Evolutionary conservation across 1,140 invertebrate genomes (phyloP).

Genomic region (Meloidogyne chitwoodi): DNA sequence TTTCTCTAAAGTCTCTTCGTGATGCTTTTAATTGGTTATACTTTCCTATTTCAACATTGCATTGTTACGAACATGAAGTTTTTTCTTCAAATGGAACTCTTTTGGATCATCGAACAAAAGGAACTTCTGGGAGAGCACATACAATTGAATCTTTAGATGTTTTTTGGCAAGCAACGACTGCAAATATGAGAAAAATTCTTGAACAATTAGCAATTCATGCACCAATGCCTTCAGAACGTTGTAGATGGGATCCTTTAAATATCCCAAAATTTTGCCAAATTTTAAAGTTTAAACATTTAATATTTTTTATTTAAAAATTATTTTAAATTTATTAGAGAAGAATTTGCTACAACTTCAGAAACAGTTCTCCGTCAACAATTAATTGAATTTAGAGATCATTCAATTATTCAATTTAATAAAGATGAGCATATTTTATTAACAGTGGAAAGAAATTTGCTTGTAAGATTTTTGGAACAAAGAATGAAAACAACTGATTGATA

Average conservation of each 20-base stretch:
- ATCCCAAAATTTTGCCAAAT: slow-evolving; percentile 26
- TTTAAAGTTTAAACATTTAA: slow-evolving; percentile 2
- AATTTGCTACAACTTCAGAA: slow-evolving; percentile 27
- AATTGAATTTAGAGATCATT: slow-evolving; percentile 24
- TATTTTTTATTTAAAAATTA: slow-evolving; percentile 6
- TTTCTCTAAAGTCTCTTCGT: slow-evolving; percentile 13
- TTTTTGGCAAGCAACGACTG: slow-evolving; percentile 27
- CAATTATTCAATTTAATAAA: slow-evolving; percentile 19
- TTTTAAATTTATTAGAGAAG: slow-evolving; percentile 16
- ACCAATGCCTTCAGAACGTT: not conserved
- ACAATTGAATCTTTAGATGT: slow-evolving; percentile 20
- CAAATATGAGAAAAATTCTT: slow-evolving; percentile 31
- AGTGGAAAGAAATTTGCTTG: slow-evolving; percentile 1
- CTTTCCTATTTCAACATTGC: slow-evolving; percentile 20
- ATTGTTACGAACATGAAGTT: slow-evolving; percentile 13
- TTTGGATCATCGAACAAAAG: slow-evolving; percentile 8
- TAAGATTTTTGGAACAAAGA: not conserved
- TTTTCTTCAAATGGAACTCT: slow-evolving; percentile 4
- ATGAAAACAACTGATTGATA: not conserved
- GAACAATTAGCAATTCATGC: slow-evolving; percentile 27
- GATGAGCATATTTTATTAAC: slow-evolving; percentile 20
- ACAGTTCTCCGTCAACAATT: slow-evolving; percentile 22
- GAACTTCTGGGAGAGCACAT: not conserved
- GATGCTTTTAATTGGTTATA: slow-evolving; percentile 25
- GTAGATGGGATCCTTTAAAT: not conserved